A percentile compares a stretch with the other conserved stretches of the same genome.
These are phyloP conservation scores for Oreochromis mossambicus DNA, from an alignment of 2,797 vertebrate species.

Conservation along the genomic window DNA sequence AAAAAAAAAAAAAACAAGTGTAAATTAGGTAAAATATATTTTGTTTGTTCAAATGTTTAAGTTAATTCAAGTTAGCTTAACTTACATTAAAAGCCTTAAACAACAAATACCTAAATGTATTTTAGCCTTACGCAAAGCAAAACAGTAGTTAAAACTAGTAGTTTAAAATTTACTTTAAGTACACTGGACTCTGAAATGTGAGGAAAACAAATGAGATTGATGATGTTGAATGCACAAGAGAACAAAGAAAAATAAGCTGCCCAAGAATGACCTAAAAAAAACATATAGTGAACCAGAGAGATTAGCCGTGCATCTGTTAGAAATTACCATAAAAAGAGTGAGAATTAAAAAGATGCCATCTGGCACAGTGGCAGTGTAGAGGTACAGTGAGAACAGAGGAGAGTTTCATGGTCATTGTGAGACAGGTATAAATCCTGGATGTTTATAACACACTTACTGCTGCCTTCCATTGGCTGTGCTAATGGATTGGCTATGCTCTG, in stretches of 20 bases:
- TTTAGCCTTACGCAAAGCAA: not conserved
- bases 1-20: not conserved
- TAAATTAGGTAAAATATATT: not conserved
- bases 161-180: not conserved
- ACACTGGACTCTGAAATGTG: not conserved
- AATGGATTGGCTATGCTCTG: slow-evolving; percentile 74
- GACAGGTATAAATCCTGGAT: slow-evolving; percentile 67
- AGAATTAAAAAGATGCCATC: slow-evolving; percentile 67
- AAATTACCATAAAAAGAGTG: slow-evolving; percentile 68
- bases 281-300: slow-evolving; percentile 60
- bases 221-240: not conserved
- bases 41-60: not conserved
- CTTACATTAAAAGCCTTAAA: not conserved
- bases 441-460: slow-evolving; percentile 31
- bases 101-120: not conserved
- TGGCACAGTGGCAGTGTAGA: slow-evolving; percentile 33
- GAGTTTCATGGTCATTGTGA: slow-evolving; percentile 58
- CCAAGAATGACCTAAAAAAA: slow-evolving; percentile 65
- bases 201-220: not conserved
- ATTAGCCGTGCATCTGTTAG: slow-evolving; percentile 66
- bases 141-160: not conserved
- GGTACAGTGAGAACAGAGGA: slow-evolving; percentile 59
- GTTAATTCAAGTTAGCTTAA: not conserved
- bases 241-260: slow-evolving; percentile 52
- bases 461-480: slow-evolving; percentile 50